Evolutionary conservation across 2,113 vertebrate genomes (phyloP).

Genomic region (Piaya cayana): DNA sequence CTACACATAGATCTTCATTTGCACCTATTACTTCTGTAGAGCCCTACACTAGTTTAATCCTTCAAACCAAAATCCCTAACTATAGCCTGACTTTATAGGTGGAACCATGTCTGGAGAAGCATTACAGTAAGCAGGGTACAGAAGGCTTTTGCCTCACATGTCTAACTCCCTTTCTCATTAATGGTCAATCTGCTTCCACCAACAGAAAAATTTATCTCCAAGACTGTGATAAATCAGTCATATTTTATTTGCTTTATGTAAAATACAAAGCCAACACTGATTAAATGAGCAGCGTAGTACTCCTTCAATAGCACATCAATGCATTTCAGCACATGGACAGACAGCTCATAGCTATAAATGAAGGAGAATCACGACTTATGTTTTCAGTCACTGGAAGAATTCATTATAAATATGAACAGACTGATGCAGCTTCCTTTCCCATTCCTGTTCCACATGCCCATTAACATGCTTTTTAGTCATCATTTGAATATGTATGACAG

Average conservation of each 20-base stretch:
- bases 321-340: slow-evolving; percentile 50
- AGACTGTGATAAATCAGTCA: slow-evolving; percentile 76
- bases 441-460: not conserved
- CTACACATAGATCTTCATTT: not conserved
- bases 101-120: not conserved
- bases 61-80: not conserved
- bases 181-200: slow-evolving; percentile 46
- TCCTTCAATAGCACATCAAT: slow-evolving; percentile 50
- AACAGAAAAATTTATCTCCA: slow-evolving; percentile 66
- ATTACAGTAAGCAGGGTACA: slow-evolving; percentile 17
- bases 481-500: not conserved
- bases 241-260: slow-evolving; percentile 63
- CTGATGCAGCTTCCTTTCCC: not conserved
- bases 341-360: not conserved
- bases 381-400: slow-evolving; percentile 8
- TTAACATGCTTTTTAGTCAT: not conserved
- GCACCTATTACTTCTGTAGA: slow-evolving; percentile 1
- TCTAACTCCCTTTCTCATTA: slow-evolving; percentile 61
- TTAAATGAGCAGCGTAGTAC: slow-evolving; percentile 62
- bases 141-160: slow-evolving; percentile 58
- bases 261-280: slow-evolving; percentile 62
- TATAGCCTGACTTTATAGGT: slow-evolving; percentile 51
- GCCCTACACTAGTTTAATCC: slow-evolving; percentile 29
- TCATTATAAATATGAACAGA: not conserved
- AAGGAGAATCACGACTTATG: slow-evolving; percentile 7